Evolutionary conservation across 2,888 invertebrate species (phyloP).

Genomic region (Ormyrus pomaceus): DNA sequence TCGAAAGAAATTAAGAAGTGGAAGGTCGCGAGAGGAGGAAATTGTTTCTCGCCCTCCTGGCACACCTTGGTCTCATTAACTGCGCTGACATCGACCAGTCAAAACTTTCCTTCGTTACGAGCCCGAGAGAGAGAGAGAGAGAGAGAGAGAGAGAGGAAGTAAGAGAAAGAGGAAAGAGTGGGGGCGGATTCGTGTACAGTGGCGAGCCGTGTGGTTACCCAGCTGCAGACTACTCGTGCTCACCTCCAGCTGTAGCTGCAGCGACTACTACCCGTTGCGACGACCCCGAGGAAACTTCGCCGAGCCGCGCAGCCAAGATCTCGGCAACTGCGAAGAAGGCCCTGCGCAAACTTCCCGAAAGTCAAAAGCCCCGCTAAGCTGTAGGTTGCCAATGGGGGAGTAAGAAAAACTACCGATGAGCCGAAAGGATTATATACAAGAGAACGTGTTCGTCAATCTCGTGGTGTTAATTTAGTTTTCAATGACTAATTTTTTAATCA

Average conservation of each 20-base stretch:
- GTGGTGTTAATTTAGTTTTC: no score
- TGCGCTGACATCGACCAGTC: slow-evolving; percentile 45
- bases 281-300: no score
- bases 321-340: slow-evolving; percentile 23
- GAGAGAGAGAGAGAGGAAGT: slow-evolving; percentile 14
- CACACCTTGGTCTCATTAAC: slow-evolving; percentile 32
- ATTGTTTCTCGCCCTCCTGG: background rate
- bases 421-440: no score
- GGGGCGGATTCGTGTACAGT: slow-evolving; percentile 27
- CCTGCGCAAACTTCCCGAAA: slow-evolving; percentile 6
- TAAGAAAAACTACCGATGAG: no score
- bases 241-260: background rate
- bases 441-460: no score
- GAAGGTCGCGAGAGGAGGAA: background rate
- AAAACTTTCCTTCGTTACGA: slow-evolving; percentile 57
- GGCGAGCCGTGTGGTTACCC: slow-evolving; percentile 18
- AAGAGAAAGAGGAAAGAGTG: background rate
- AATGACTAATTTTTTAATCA: no score
- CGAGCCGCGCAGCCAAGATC: no score
- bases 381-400: no score
- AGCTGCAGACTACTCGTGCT: slow-evolving; percentile 17
- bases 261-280: no score
- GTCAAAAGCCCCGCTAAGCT: no score
- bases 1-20: background rate
- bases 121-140: slow-evolving; percentile 16